phyloP scores from a whole-genome alignment of 2,113 vertebrate species.

The Puma concolor region DNA sequence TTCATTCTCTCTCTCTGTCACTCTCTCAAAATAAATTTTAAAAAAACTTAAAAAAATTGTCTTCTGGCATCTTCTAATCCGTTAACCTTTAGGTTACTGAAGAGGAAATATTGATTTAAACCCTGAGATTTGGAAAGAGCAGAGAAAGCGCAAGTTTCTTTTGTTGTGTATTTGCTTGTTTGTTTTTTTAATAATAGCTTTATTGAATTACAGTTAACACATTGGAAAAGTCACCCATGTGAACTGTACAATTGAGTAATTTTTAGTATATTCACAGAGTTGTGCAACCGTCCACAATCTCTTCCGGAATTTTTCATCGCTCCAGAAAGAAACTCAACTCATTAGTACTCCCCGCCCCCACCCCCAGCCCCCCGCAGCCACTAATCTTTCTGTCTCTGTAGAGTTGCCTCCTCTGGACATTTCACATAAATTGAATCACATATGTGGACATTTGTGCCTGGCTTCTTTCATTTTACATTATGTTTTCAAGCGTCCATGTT shows the following conservation, averaged over 20 bases:
- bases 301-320: background rate
- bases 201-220: background rate
- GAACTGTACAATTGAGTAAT: background rate
- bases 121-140: background rate
- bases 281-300: background rate
- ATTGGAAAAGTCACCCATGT: background rate
- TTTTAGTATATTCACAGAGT: background rate
- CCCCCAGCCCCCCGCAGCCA: background rate
- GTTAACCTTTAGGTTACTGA: constrained; percentile 29
- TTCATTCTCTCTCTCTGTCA: too few relatives aligned
- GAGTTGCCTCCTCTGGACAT: background rate
- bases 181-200: background rate
- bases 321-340: background rate
- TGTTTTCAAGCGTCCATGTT: background rate
- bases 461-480: background rate
- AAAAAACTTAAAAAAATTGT: background rate
- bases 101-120: background rate
- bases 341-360: background rate
- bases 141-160: background rate
- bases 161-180: background rate
- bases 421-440: background rate
- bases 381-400: background rate
- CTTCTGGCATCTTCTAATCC: background rate
- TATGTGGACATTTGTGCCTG: background rate
- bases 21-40: too few relatives aligned